Evolutionary conservation across 2,888 invertebrate species (phyloP), one percentile per base, ranked within the genome.

Genomic region (Limnephilus lunatus): DNA sequence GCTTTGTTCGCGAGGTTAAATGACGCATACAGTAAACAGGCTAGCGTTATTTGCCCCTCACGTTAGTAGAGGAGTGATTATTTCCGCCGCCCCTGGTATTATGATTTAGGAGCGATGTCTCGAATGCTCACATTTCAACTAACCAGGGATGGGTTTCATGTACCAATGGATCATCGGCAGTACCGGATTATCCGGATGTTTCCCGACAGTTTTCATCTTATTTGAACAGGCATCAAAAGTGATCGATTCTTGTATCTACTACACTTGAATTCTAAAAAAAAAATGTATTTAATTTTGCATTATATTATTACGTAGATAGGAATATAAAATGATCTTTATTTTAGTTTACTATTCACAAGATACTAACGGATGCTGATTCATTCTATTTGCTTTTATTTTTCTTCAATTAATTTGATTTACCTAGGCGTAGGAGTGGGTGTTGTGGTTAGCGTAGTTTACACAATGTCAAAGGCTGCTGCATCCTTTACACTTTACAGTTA

Each of bases 51-150:
- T 86, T 53, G 19, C 31, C 39, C 48, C 32, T 32, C 19, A 83
- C 53, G 53, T 68, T 68, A 68, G 53, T 68, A 68, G 53, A 68
- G 48, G n/a, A 86, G 86, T 30, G 48, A 86, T 86, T 86, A 86
- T 31, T 48, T 86, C 86, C 86, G 53, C 86, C 86, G 39, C 44
- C 83, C 30, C 35, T 32, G 7, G 35, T 19, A 35, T 83, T 83
- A 83, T 35, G 32, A 31, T 31, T 35, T 86, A 44, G 44, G n/a
- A 48, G n/a, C 31, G 86, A n/a, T 53, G 44, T 86, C 31, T 53
- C 19, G 86, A 48, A 48, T 48, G 44, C 48, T 48, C 44, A 32
- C 86, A 86, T 48, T 86, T 48, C 48, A n/a, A 48, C 53, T 48
- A 44, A 86, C 31, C 4, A 44, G n/a, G 85, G 85, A 7, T n/a